Evolutionary conservation across 2,113 vertebrate genomes (phyloP), one percentile per base, ranked within the genome.

Genomic region (Apistogramma diplotaenia): DNA sequence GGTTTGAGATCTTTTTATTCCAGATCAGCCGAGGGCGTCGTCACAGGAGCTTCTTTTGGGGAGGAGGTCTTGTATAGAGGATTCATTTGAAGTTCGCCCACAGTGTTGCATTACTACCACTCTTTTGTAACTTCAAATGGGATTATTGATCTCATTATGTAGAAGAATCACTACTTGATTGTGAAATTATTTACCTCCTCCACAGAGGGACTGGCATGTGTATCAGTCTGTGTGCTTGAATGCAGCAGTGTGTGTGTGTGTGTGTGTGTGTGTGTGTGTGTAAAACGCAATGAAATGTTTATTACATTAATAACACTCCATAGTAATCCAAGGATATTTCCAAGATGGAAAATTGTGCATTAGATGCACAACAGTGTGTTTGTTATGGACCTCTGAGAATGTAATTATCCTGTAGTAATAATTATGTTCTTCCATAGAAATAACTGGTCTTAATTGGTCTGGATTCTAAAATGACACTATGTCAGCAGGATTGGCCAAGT

Each of bases 161-260:
- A 57, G 70, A 91, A 88, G 53, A 91, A 91, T 82, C 65, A 13
- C 23, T 25, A 46, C 61, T 82, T 88, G 82, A 92, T 86, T 90
- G 74, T 74, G 61, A 59, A 80, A 83, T 57, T 4, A 80, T 88
- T 62, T 37, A 79, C 40, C 60, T 35, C 56, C 71, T 74, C 13
- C 10, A 21, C 4, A 54, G 40, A 81, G 53, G 51, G 37, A 58
- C 49, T 31, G 33, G 40, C 49, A 33, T 72, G 46, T 79, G 83
- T 78, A 46, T 35, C 31, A 37, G 9, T 35, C n/a, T n/a, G 27
- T 43, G 56, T 23, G 56, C 27, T 65, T 73, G 57, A 74, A 84
- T 75, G 31, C 33, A 55, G 35, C 37, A 53, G 1, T 76, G 15
- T 71, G 78, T 70, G 74, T 21, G 25, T 29, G 16, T 29, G 29